These are phyloP conservation scores for Dascillus cervinus DNA, from an alignment of 2,888 invertebrate species.

Conservation along the genomic window DNA sequence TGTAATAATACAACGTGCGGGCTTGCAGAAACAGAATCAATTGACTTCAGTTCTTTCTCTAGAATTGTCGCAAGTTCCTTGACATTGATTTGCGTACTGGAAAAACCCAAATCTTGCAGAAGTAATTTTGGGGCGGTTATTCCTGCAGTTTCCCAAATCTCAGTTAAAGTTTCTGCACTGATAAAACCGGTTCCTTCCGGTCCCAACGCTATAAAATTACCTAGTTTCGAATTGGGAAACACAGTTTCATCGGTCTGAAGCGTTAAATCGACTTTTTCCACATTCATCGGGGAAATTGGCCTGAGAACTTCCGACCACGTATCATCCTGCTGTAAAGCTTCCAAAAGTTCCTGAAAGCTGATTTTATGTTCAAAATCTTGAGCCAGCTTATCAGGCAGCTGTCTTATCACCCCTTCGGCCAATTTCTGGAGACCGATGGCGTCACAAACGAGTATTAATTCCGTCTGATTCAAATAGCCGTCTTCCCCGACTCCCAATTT, in stretches of 20 bases:
- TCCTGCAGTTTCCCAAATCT: slow-evolving; percentile 67
- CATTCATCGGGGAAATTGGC: slow-evolving; percentile 12
- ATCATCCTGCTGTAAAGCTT: slow-evolving; percentile 51
- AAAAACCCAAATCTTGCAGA: slow-evolving; percentile 61
- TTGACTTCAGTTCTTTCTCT: slow-evolving; percentile 53
- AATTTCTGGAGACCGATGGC: slow-evolving; percentile 59
- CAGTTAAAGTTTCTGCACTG: slow-evolving; percentile 50
- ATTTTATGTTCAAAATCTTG: slow-evolving; percentile 56
- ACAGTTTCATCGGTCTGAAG: slow-evolving; percentile 38
- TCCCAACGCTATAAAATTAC: slow-evolving; percentile 38
- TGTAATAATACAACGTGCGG: slow-evolving; percentile 49
- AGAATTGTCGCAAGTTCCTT: slow-evolving; percentile 58
- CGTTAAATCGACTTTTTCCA: slow-evolving; percentile 21
- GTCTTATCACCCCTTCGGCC: slow-evolving; percentile 54
- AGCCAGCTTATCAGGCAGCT: slow-evolving; percentile 59
- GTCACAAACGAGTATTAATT: slow-evolving; percentile 57
- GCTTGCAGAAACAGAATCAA: slow-evolving; percentile 30
- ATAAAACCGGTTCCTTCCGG: slow-evolving; percentile 33
- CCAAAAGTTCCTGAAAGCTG: slow-evolving; percentile 57
- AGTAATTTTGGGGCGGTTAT: slow-evolving; percentile 57
- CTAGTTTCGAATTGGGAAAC: slow-evolving; percentile 33
- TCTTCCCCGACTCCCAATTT: slow-evolving; percentile 53
- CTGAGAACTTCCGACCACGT: slow-evolving; percentile 37
- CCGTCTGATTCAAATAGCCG: slow-evolving; percentile 55
- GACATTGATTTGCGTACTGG: slow-evolving; percentile 49